phyloP scores from a whole-genome alignment of 2,113 vertebrate species.

The Plestiodon gilberti region DNA sequence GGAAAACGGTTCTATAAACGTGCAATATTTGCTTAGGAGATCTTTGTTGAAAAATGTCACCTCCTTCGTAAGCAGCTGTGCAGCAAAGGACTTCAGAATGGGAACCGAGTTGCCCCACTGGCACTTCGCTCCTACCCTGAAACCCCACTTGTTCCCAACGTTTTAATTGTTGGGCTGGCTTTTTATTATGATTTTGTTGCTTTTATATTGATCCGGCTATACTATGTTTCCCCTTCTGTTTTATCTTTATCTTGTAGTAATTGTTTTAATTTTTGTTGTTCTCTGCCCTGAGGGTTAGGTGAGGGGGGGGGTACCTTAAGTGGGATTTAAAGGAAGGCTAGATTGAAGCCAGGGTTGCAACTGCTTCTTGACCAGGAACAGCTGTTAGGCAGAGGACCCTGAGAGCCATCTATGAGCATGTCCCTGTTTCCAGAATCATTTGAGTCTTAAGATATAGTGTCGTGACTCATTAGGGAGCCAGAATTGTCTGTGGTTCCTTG shows the following conservation, averaged over 20 bases:
- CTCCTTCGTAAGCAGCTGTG: not conserved
- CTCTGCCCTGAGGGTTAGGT: too few species aligned
- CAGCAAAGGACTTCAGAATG: not conserved
- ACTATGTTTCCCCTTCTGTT: too few species aligned
- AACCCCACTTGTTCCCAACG: too few species aligned
- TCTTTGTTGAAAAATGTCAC: not conserved
- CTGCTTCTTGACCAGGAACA: not conserved
- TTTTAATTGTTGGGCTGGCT: too few species aligned
- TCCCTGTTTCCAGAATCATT: not conserved
- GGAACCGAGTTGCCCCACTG: too few species aligned
- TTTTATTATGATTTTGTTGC: too few species aligned
- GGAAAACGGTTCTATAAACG: not conserved
- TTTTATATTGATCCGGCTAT: too few species aligned
- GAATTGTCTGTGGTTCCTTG: not conserved
- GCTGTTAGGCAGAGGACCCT: not conserved
- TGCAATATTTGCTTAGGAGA: not conserved
- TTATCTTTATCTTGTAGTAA: too few species aligned
- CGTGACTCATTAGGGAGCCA: not conserved
- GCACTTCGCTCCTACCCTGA: not conserved
- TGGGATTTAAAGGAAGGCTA: too few species aligned
- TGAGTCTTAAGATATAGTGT: not conserved
- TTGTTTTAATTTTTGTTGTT: too few species aligned
- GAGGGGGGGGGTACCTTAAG: too few species aligned
- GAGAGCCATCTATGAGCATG: not conserved
- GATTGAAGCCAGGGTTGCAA: not conserved